These are phyloP conservation scores for Ormyrus rosae DNA, from an alignment of 2,888 invertebrate genomes.

Conservation along the genomic window DNA sequence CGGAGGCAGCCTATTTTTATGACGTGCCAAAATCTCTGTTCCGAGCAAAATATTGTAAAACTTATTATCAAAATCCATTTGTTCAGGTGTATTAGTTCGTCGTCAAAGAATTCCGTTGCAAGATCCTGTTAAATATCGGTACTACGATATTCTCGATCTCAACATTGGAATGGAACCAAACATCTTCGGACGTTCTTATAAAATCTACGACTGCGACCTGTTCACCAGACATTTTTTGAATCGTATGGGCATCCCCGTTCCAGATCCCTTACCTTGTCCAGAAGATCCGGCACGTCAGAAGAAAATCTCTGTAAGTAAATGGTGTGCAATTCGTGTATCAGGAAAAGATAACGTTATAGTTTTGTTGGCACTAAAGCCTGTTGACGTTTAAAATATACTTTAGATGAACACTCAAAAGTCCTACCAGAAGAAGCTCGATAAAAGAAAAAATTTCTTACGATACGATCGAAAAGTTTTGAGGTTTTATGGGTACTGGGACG, in stretches of 20 bases:
- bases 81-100: conserved; percentile 85
- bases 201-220: conserved; percentile 90
- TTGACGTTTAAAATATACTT: not conserved
- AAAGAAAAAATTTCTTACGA: conserved; percentile 85
- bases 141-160: conserved; percentile 90
- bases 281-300: conserved; percentile 72
- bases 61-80: not conserved
- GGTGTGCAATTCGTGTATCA: not conserved
- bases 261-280: conserved; percentile 81
- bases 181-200: conserved; percentile 88
- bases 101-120: conserved; percentile 90
- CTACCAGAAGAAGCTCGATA: conserved; percentile 10
- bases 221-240: conserved; percentile 91
- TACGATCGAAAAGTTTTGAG: conserved; percentile 86
- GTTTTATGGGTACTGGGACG: conserved; percentile 95
- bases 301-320: conserved; percentile 64
- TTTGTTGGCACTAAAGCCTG: not conserved
- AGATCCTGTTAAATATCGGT: conserved; percentile 84
- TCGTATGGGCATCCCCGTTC: conserved; percentile 89
- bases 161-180: conserved; percentile 89
- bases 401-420: not conserved
- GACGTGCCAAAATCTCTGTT: not conserved
- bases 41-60: not conserved
- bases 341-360: not conserved
- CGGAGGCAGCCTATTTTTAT: too few species aligned